These are phyloP conservation scores for Samia ricini DNA, from an alignment of 1,140 invertebrate genomes.

Conservation along the genomic window DNA sequence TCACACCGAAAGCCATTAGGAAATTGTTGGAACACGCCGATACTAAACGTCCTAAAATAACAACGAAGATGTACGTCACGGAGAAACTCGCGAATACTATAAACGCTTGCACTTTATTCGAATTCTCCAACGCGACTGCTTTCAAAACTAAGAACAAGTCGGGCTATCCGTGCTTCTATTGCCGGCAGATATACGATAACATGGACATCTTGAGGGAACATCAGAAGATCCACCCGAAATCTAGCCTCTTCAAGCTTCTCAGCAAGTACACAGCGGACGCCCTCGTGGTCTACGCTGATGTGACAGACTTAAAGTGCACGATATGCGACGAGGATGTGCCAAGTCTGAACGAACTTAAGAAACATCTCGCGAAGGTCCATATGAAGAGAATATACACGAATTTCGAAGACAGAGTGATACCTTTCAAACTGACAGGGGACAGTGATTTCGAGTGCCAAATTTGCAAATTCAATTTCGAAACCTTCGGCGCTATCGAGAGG, in stretches of 20 bases:
- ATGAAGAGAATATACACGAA: conserved; percentile 33
- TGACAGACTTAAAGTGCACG: conserved; percentile 40
- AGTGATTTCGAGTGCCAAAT: conserved; percentile 38
- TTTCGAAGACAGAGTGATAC: conserved; percentile 39
- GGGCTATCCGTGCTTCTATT: conserved; percentile 38
- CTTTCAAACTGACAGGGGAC: conserved; percentile 33
- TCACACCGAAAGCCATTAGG: conserved; percentile 37
- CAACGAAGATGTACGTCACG: conserved; percentile 31
- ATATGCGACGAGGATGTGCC: conserved; percentile 30
- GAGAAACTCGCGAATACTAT: conserved; percentile 54
- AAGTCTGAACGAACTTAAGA: conserved; percentile 40
- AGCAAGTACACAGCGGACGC: conserved; percentile 29
- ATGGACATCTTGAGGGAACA: conserved; percentile 32
- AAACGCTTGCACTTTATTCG: conserved; percentile 44
- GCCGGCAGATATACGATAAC: conserved; percentile 22
- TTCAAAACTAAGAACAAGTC: conserved; percentile 52
- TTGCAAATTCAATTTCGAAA: conserved; percentile 39
- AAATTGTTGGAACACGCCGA: conserved; percentile 31
- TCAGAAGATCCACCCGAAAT: conserved; percentile 30
- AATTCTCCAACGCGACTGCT: conserved; percentile 49
- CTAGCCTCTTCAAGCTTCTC: conserved; percentile 31
- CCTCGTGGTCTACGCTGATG: conserved; percentile 39
- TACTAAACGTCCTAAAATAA: conserved; percentile 15
- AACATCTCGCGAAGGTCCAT: conserved; percentile 35
- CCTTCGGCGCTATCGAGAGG: conserved; percentile 41